These are phyloP conservation scores for Eristalinus sepulchralis DNA, from an alignment of 2,888 invertebrate genomes.

Conservation along the genomic window DNA sequence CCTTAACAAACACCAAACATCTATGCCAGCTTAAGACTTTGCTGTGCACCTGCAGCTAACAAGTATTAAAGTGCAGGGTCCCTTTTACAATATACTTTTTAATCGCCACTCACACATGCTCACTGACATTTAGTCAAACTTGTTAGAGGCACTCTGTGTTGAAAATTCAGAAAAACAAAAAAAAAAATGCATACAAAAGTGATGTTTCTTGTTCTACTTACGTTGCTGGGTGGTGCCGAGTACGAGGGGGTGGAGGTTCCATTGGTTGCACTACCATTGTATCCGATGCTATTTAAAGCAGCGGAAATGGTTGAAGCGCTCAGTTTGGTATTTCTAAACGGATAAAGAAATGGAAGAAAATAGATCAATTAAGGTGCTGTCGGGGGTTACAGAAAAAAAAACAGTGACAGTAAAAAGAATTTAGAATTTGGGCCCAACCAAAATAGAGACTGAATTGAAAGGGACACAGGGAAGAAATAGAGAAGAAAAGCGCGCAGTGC, in stretches of 20 bases:
- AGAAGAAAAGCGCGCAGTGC: not conserved
- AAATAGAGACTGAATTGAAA: conserved; percentile 22
- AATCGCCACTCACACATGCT: conserved; percentile 19
- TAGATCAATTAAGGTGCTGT: conserved; percentile 23
- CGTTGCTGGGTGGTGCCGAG: conserved; percentile 75
- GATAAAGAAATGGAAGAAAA: conserved; percentile 16
- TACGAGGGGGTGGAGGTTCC: conserved; percentile 76
- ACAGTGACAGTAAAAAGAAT: conserved; percentile 15
- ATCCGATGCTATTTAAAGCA: conserved; percentile 83
- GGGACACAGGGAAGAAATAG: conserved; percentile 5
- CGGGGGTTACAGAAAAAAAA: conserved; percentile 5
- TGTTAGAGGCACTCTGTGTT: conserved; percentile 63
- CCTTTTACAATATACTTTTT: conserved; percentile 6
- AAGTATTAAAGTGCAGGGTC: conserved; percentile 36
- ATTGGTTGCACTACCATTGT: conserved; percentile 79
- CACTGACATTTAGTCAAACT: conserved; percentile 30
- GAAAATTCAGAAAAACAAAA: not conserved
- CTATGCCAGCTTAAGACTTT: not conserved
- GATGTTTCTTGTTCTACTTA: conserved; percentile 74
- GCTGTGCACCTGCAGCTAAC: conserved; percentile 48
- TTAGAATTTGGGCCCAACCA: not conserved
- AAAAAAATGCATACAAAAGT: not conserved
- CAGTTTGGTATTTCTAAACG: conserved; percentile 85
- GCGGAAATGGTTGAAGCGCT: conserved; percentile 89
- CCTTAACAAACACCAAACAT: not conserved